These are phyloP conservation scores for Psittacula cyanocephala DNA, from an alignment of 2,113 vertebrate genomes.

Conservation along the genomic window DNA sequence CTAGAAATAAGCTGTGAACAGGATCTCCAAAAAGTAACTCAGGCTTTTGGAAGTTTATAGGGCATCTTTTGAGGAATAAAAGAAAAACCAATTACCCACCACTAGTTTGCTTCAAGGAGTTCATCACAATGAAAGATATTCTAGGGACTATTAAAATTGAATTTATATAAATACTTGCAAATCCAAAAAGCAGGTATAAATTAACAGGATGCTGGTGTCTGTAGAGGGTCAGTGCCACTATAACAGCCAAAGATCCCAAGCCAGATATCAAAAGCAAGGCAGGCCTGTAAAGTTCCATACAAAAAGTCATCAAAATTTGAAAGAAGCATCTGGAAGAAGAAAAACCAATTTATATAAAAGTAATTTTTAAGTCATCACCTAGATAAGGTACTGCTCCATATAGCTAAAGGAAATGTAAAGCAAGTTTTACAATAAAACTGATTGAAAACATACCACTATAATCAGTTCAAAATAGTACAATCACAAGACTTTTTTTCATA, in stretches of 20 bases:
- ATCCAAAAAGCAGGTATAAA: conserved; percentile 90
- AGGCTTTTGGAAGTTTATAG: background rate
- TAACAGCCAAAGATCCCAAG: conserved; percentile 83
- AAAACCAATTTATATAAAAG: background rate
- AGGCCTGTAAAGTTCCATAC: conserved; percentile 77
- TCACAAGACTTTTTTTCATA: background rate
- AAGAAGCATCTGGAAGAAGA: background rate
- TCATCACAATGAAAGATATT: background rate
- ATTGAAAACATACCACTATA: background rate
- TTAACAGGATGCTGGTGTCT: conserved; percentile 91
- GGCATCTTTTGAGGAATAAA: background rate
- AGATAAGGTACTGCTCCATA: background rate
- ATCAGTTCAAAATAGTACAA: background rate
- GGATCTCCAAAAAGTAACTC: background rate
- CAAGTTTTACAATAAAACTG: background rate
- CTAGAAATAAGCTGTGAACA: background rate
- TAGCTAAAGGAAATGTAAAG: background rate
- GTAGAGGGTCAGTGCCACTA: conserved; percentile 85
- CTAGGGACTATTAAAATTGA: background rate
- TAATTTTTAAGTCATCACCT: background rate
- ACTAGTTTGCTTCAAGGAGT: background rate
- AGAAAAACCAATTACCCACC: background rate
- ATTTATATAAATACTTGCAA: conserved; percentile 82
- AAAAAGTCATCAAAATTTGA: background rate
- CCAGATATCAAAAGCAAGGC: conserved; percentile 83